Evolutionary conservation across 2,888 invertebrate genomes (phyloP).

Genomic region (Leucoma salicis): DNA sequence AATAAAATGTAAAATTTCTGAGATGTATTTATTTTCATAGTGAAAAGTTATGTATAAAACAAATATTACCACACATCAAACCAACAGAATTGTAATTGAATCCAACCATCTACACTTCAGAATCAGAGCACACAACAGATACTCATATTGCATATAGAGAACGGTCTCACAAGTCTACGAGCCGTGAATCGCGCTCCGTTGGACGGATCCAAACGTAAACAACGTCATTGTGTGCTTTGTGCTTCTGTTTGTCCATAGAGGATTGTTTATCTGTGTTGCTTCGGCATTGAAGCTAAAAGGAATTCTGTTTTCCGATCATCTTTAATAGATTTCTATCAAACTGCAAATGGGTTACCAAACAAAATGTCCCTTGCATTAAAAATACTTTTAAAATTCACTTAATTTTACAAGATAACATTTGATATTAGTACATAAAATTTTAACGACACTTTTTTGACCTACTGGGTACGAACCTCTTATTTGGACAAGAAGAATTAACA

Average conservation of each 20-base stretch:
- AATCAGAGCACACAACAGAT: neutral
- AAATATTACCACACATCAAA: neutral
- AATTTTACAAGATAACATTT: no score
- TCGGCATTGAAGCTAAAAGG: constrained; percentile 1
- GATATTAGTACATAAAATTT: no score
- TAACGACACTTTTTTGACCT: no score
- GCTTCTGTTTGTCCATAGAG: constrained; percentile 2
- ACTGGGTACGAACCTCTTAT: no score
- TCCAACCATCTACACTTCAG: neutral
- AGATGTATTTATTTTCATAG: no score
- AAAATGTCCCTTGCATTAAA: no score
- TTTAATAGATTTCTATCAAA: neutral
- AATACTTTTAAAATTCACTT: no score
- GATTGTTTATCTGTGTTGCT: constrained; percentile 6
- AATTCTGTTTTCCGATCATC: neutral
- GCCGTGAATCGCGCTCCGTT: constrained; percentile 6
- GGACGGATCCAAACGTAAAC: constrained; percentile 13
- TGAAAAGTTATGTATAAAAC: neutral
- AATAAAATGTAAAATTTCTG: no score
- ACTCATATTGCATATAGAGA: constrained; percentile 1
- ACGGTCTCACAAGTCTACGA: neutral
- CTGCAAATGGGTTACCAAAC: no score
- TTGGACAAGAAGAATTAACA: no score
- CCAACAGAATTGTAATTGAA: neutral
- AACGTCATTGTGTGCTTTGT: constrained; percentile 5